Evolutionary conservation across 2,888 invertebrate species (phyloP).

Genomic region (Trichopoda pennipes): DNA sequence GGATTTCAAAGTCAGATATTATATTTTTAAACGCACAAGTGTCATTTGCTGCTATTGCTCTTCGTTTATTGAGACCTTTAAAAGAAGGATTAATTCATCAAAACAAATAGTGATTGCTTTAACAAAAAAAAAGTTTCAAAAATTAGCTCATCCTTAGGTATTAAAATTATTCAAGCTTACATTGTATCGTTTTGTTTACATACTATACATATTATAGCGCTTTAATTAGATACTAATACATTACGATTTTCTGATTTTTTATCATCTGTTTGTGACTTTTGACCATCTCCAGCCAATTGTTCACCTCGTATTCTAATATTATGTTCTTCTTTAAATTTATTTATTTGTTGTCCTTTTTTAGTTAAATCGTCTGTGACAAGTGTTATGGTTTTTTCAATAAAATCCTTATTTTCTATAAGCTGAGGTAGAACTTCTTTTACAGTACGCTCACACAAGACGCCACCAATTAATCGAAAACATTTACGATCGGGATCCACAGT

Average conservation of each 20-base stretch:
- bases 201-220: background rate
- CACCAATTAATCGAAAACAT: conserved; percentile 96
- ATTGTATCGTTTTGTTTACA: conserved; percentile 11
- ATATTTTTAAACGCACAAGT: conserved; percentile 17
- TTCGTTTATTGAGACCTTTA: conserved; percentile 24
- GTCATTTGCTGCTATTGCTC: conserved; percentile 2
- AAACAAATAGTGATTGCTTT: conserved; percentile 6
- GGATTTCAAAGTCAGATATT: no score
- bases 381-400: conserved; percentile 90
- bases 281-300: conserved; percentile 80
- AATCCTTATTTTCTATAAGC: conserved; percentile 88
- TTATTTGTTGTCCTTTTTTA: conserved; percentile 93
- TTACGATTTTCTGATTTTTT: conserved; percentile 81
- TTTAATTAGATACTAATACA: conserved; percentile 82
- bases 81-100: conserved; percentile 1
- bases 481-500: conserved; percentile 91
- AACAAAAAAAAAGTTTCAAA: conserved; percentile 28
- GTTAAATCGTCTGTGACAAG: conserved; percentile 90
- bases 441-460: conserved; percentile 94
- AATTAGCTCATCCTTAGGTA: background rate
- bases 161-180: conserved; percentile 10
- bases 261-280: conserved; percentile 72
- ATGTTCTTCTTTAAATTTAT: conserved; percentile 94
- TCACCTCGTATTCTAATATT: conserved; percentile 91
- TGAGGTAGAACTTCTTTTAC: conserved; percentile 95